A percentile compares a stretch with the other conserved stretches of the same genome.
Conservation (phyloP, 2,888 invertebrate genomes). For the Acanthacorydalis orientalis region DNA sequence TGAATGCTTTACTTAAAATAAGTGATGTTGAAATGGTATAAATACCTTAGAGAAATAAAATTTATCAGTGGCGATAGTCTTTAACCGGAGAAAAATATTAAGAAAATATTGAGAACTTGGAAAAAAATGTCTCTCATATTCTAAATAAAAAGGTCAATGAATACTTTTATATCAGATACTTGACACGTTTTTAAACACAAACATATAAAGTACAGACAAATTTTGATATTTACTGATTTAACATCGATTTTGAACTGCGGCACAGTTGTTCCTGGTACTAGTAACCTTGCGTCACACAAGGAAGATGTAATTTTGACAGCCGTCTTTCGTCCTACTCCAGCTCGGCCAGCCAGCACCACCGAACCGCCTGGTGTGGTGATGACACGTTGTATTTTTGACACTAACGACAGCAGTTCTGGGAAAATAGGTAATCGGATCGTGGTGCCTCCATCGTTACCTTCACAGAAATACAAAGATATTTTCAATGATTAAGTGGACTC, state of each 20-base stretch:
- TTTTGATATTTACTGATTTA: constrained; percentile 52
- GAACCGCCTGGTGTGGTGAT: constrained; percentile 44
- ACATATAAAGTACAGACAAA: no score
- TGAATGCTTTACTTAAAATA: no score
- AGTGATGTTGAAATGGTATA: no score
- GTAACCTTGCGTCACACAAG: constrained; percentile 46
- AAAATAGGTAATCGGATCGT: constrained; percentile 41
- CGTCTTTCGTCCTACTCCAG: constrained; percentile 67
- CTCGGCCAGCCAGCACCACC: constrained; percentile 53
- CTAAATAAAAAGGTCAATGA: no score
- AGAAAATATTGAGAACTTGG: no score
- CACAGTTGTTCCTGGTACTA: constrained; percentile 22
- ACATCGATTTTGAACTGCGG: constrained; percentile 58
- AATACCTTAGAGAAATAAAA: no score
- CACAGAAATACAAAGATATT: constrained; percentile 5
- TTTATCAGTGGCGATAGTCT: no score
- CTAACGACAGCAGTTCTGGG: constrained; percentile 45
- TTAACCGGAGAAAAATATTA: no score
- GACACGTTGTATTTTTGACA: constrained; percentile 44
- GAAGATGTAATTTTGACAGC: constrained; percentile 59
- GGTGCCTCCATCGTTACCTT: constrained; percentile 44
- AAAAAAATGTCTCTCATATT: no score
- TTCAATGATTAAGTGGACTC: no score
- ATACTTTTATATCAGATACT: no score
- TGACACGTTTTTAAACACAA: no score